Conservation (phyloP, 2,888 invertebrate species). For the Caenorhabditis sp. region DNA sequence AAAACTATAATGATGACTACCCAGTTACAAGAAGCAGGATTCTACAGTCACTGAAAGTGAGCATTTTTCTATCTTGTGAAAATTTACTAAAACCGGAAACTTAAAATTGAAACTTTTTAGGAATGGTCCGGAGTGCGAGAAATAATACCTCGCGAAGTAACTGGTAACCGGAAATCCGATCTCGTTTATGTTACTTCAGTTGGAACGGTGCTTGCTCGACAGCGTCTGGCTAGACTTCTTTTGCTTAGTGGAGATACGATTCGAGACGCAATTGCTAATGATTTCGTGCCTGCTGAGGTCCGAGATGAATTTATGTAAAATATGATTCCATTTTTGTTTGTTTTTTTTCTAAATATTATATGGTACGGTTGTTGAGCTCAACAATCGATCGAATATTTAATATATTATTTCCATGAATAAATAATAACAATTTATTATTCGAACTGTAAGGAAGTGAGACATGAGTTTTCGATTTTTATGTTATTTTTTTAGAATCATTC, state of each 20-base stretch:
- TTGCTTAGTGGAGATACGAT: conserved; percentile 60
- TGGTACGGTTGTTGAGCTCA: no score
- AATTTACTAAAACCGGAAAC: no score
- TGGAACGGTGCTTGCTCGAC: conserved; percentile 64
- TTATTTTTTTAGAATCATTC: no score
- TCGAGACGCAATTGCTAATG: conserved; percentile 58
- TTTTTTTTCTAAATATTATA: no score
- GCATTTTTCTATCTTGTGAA: not conserved
- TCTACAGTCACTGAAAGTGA: conserved; percentile 58
- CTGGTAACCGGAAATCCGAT: conserved; percentile 46
- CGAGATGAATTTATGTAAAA: conserved; percentile 60
- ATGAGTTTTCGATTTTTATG: no score
- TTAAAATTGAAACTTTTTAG: conserved; percentile 27
- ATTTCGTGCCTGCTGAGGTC: conserved; percentile 56
- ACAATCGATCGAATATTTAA: no score
- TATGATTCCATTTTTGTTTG: no score
- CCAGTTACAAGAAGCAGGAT: conserved; percentile 46
- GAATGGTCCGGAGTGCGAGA: conserved; percentile 66
- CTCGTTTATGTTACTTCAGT: conserved; percentile 62
- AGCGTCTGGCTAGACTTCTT: conserved; percentile 60
- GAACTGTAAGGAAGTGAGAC: no score
- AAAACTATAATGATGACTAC: conserved; percentile 47
- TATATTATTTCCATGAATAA: no score
- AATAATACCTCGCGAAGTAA: conserved; percentile 58
- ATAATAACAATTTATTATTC: no score